These are phyloP conservation scores for Melinaea marsaeus DNA, from an alignment of 2,888 invertebrate genomes.

Conservation along the genomic window DNA sequence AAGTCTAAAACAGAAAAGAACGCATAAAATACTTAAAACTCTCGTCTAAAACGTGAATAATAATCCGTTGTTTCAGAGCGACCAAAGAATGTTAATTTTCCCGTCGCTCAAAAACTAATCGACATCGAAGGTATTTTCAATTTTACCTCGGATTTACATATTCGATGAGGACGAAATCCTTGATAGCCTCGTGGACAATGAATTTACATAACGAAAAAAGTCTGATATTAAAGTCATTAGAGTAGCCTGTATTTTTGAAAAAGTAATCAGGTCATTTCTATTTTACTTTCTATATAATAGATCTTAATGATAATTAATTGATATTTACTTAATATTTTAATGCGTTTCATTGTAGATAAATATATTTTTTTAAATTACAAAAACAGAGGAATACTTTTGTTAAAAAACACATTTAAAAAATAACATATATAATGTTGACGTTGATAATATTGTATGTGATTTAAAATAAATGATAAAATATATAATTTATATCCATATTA, in stretches of 20 bases:
- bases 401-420: no score
- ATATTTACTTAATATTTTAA: not conserved
- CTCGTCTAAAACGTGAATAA: not conserved
- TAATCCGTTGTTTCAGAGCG: conserved; percentile 16
- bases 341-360: not conserved
- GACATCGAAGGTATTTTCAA: conserved; percentile 58
- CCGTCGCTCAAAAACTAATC: conserved; percentile 33
- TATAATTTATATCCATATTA: no score
- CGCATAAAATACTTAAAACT: conserved; percentile 5
- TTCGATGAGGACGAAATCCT: conserved; percentile 54
- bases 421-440: no score
- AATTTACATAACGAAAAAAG: conserved; percentile 49
- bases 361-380: no score
- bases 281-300: not conserved
- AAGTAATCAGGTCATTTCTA: conserved; percentile 10
- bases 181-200: conserved; percentile 45
- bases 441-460: no score
- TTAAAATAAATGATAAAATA: no score
- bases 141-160: conserved; percentile 66
- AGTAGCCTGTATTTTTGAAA: conserved; percentile 9
- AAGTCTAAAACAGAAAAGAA: not conserved
- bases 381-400: no score
- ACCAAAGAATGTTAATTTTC: conserved; percentile 25
- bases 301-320: not conserved
- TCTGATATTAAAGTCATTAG: conserved; percentile 29